phyloP scores from a whole-genome alignment of 2,113 vertebrate genomes.

The Sminthopsis crassicaudata region DNA sequence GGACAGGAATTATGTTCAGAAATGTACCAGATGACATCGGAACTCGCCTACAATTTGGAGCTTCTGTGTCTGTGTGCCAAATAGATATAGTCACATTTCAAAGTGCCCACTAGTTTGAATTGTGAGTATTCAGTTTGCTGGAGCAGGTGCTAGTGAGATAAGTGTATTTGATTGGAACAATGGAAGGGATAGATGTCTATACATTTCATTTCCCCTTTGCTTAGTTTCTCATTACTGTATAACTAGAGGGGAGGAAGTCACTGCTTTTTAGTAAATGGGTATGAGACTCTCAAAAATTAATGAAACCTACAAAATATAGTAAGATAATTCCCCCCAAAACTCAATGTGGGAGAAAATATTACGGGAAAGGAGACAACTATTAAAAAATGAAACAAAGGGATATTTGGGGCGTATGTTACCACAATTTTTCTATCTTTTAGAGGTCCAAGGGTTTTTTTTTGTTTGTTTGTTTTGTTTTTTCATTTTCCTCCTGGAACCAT shows the following conservation, averaged over 20 bases:
- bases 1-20: background rate
- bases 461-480: constrained; percentile 5
- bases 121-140: background rate
- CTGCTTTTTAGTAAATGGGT: background rate
- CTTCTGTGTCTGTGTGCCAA: background rate
- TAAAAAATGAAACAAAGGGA: background rate
- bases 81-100: background rate
- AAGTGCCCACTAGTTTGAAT: background rate
- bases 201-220: background rate
- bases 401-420: background rate
- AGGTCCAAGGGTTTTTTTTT: background rate
- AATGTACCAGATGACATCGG: background rate
- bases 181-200: background rate
- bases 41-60: background rate
- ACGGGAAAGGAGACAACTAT: constrained; percentile 17
- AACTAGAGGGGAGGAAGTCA: background rate
- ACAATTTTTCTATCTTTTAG: constrained; percentile 22
- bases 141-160: background rate
- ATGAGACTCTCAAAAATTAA: background rate
- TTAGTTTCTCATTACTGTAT: background rate
- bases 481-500: constrained; percentile 10
- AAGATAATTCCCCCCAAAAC: background rate
- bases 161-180: background rate
- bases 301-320: background rate
- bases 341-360: constrained; percentile 32